Percentiles rank a stretch among this genome's conserved stretches.
Conservation (phyloP, 2,888 invertebrate species). For the Tipula helvola region DNA sequence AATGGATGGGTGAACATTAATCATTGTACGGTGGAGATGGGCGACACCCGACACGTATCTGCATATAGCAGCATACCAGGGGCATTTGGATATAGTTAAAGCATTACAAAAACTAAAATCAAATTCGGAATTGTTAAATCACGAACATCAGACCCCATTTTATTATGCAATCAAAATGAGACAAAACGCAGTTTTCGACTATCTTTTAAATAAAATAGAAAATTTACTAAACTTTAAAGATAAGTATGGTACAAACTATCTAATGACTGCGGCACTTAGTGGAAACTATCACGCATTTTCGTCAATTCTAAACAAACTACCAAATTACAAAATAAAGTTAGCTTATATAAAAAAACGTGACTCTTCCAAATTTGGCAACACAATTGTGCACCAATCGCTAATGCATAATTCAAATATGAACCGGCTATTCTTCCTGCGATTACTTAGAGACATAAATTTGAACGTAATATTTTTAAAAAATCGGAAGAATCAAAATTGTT, state of each 20-base stretch:
- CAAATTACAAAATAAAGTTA: neutral
- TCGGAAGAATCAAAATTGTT: neutral
- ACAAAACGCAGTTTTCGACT: neutral
- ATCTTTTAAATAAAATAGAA: neutral
- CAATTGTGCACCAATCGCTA: neutral
- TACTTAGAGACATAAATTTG: neutral
- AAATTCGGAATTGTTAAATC: neutral
- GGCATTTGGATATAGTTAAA: neutral
- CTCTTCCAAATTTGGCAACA: neutral
- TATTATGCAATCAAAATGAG: neutral
- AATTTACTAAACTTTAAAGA: neutral
- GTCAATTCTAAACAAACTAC: neutral
- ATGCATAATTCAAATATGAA: neutral
- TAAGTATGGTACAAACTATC: neutral
- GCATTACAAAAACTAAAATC: neutral
- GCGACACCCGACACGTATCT: neutral
- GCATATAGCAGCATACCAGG: neutral
- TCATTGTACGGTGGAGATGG: neutral
- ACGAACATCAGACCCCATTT: neutral
- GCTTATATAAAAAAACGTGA: neutral
- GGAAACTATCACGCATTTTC: neutral
- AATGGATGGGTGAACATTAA: neutral
- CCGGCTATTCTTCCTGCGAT: neutral
- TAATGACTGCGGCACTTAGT: neutral
- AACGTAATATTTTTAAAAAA: neutral